Evolutionary conservation across 1,140 invertebrate species (phyloP).

Genomic region (Druon quercuslanigerum): DNA sequence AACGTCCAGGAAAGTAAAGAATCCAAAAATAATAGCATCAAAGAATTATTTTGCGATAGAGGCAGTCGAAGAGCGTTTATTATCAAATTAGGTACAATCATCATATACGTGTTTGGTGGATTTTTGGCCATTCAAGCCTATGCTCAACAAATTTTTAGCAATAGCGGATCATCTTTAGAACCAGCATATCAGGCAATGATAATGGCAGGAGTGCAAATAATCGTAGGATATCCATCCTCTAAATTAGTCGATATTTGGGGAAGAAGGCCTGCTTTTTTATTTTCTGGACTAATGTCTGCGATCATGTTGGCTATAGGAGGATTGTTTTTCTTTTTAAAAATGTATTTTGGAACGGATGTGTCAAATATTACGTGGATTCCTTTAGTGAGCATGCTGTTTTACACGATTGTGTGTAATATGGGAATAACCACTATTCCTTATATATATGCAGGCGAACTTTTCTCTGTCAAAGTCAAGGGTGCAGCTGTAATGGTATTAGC

Average conservation of each 20-base stretch:
- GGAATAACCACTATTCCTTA: slow-evolving; percentile 78
- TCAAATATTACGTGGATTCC: slow-evolving; percentile 65
- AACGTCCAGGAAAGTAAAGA: slow-evolving; percentile 77
- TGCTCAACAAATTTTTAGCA: slow-evolving; percentile 84
- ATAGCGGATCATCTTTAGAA: slow-evolving; percentile 77
- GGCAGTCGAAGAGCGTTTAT: slow-evolving; percentile 82
- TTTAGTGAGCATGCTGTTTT: slow-evolving; percentile 60
- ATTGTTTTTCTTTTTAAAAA: slow-evolving; percentile 72
- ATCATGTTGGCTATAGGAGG: slow-evolving; percentile 76
- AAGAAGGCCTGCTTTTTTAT: slow-evolving; percentile 80
- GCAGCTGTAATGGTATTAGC: slow-evolving; percentile 29
- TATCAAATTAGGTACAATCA: slow-evolving; percentile 82
- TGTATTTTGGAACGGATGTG: slow-evolving; percentile 59
- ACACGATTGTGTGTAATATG: slow-evolving; percentile 63
- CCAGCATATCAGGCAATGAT: slow-evolving; percentile 79
- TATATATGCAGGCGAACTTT: slow-evolving; percentile 50
- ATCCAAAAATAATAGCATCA: slow-evolving; percentile 75
- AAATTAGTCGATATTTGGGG: slow-evolving; percentile 83
- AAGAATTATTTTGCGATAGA: slow-evolving; percentile 76
- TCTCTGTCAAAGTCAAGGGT: slow-evolving; percentile 9
- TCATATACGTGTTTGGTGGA: slow-evolving; percentile 85
- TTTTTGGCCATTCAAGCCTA: slow-evolving; percentile 87
- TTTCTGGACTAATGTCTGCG: slow-evolving; percentile 78
- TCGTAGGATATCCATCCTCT: slow-evolving; percentile 79
- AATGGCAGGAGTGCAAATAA: slow-evolving; percentile 82